Evolutionary conservation across 2,113 vertebrate genomes (phyloP), one percentile per base, ranked within the genome.

Genomic region (Vimba vimba): DNA sequence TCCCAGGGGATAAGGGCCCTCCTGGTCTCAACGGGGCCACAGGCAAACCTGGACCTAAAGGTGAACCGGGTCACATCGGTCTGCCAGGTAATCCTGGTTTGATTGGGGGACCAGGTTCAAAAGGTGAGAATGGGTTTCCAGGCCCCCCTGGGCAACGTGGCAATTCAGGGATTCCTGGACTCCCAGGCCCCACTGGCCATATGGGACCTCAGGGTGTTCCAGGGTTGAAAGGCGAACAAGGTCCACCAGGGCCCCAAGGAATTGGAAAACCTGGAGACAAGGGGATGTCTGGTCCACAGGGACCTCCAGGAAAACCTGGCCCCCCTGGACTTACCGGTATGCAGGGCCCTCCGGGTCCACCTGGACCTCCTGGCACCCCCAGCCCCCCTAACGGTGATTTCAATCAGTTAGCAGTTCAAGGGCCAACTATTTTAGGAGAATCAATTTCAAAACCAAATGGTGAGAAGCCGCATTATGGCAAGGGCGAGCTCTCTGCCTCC

Each of bases 191-290:
- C 0, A 93, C 97, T 0, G 98, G 98, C 6, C 97, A 97, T n/a
- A 96, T 98, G 89, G 98, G 98, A 57, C 97, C 97, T 2, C 97
- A 98, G 83, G 98, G 98, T 55, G 89, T 95, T 74, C 97, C 96
- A 0, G 98, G 98, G 25, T 84, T 94, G 11, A 99, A 97, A 87
- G 98, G 98, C 6, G 98, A 99, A 33, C 88, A 95, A 0, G 98
- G 98, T 59, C 90, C 96, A 59, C 95, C 96, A 0, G 98, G 98
- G 4, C 39, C 91, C 86, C 97, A 96, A 0, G 98, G 98, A 0
- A 91, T 96, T 52, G 96, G 96, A 27, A 97, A 95, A 85, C 85
- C 91, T 0, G 98, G 98, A 0, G 95, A 97, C 4, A 96, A 95
- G 0, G 98, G 97, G 55, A 10, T 92, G 80, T 90, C 95, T 0